Evolutionary conservation across 2,797 vertebrate genomes (phyloP).

Genomic region (Xenopus petersii): DNA sequence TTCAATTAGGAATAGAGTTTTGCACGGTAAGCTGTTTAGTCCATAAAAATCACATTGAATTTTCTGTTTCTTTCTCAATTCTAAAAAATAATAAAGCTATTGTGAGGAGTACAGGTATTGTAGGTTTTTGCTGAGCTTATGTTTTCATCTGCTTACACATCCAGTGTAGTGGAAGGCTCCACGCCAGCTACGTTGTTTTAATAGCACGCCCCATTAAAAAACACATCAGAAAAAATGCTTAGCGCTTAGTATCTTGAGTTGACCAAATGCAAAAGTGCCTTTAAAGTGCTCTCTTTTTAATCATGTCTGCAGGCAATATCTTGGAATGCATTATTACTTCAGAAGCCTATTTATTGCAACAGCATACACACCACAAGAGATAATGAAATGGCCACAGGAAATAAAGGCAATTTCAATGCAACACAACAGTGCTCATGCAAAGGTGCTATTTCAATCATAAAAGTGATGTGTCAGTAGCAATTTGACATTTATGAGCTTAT

Average conservation of each 20-base stretch:
- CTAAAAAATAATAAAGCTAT: too few species aligned
- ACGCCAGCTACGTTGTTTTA: background rate
- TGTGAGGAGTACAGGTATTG: too few species aligned
- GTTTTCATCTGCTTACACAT: too few species aligned
- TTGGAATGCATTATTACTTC: constrained; percentile 33
- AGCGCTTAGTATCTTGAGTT: constrained; percentile 17
- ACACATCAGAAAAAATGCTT: constrained; percentile 10
- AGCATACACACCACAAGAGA: constrained; percentile 27
- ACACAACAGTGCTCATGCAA: constrained; percentile 33
- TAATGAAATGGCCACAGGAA: constrained; percentile 32
- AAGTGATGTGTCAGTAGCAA: constrained; percentile 44
- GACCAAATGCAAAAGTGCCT: constrained; percentile 11
- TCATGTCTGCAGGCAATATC: constrained; percentile 24
- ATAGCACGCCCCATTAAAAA: constrained; percentile 3
- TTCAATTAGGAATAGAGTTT: too few species aligned
- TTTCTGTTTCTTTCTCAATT: too few species aligned
- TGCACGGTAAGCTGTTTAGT: too few species aligned
- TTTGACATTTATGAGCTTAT: constrained; percentile 41
- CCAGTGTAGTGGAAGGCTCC: too few species aligned
- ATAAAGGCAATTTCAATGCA: constrained; percentile 37
- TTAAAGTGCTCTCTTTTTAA: constrained; percentile 5
- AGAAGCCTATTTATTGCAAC: constrained; percentile 33
- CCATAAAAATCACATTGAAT: too few species aligned
- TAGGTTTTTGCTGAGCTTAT: too few species aligned
- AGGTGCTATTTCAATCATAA: constrained; percentile 37